phyloP scores from a whole-genome alignment of 1,140 invertebrate species.

The Penaeus vannamei region DNA sequence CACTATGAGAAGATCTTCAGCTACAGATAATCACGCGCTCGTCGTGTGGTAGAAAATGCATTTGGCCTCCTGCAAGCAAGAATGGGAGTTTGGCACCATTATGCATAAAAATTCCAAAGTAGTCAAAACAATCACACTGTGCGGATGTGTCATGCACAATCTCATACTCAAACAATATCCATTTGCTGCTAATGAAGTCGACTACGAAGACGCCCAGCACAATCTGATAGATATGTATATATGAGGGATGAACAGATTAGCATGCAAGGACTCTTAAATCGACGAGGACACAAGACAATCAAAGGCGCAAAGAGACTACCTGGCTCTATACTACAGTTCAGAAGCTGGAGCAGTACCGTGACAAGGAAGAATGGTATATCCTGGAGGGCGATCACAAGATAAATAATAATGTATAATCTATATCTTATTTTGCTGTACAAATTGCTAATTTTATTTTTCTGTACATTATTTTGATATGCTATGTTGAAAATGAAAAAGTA shows the following conservation, averaged over 20 bases:
- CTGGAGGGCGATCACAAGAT: not conserved
- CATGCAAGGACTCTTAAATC: not conserved
- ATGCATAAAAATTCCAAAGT: not conserved
- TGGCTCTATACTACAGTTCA: conserved; percentile 10
- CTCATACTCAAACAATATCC: not conserved
- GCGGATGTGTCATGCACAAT: conserved; percentile 18
- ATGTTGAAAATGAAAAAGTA: too few species aligned
- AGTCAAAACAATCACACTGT: not conserved
- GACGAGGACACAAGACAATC: not conserved
- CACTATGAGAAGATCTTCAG: not conserved
- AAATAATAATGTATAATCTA: too few species aligned
- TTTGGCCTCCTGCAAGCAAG: not conserved
- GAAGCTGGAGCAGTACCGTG: too few species aligned
- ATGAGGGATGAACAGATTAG: not conserved
- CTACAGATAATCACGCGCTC: not conserved
- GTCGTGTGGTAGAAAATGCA: not conserved
- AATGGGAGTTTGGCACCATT: not conserved
- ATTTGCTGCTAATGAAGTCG: not conserved
- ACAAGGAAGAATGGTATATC: not conserved
- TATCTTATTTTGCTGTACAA: too few species aligned
- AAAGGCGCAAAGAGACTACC: not conserved
- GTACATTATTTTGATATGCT: too few species aligned
- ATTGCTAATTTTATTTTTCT: too few species aligned
- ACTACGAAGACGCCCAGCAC: not conserved
- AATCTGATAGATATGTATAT: too few species aligned